Conservation (phyloP, 2,888 invertebrate genomes). For the Patella depressa region DNA sequence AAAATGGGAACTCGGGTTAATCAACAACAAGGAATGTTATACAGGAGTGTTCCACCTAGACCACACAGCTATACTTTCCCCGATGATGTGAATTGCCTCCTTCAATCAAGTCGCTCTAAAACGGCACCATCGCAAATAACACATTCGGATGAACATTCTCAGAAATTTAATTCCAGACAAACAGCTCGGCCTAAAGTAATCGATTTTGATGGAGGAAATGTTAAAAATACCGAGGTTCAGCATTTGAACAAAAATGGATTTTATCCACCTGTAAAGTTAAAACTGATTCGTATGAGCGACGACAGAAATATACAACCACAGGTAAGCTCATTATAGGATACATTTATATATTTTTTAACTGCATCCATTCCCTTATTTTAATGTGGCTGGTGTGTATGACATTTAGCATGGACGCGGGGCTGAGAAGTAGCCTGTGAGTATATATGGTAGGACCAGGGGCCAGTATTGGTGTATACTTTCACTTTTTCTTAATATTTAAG, state of each 20-base stretch:
- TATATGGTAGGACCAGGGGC: too few species aligned
- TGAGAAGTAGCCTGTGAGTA: too few species aligned
- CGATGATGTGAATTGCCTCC: slow-evolving; percentile 37
- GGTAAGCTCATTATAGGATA: not conserved
- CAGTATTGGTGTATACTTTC: too few species aligned
- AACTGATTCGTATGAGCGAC: slow-evolving; percentile 18
- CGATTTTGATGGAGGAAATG: slow-evolving; percentile 47
- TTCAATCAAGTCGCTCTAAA: slow-evolving; percentile 27
- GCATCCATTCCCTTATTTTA: not conserved
- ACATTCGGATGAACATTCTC: slow-evolving; percentile 52
- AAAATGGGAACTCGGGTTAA: slow-evolving; percentile 16
- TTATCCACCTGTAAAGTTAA: slow-evolving; percentile 53
- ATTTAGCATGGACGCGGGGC: not conserved
- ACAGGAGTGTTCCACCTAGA: slow-evolving; percentile 52
- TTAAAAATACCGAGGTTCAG: slow-evolving; percentile 14
- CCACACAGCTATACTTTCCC: slow-evolving; percentile 48
- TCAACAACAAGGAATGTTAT: slow-evolving; percentile 34
- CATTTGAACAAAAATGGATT: slow-evolving; percentile 41
- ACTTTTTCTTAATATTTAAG: too few species aligned
- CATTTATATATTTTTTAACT: not conserved
- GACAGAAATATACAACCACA: not conserved
- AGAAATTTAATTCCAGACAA: slow-evolving; percentile 51
- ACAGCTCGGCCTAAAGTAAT: slow-evolving; percentile 56
- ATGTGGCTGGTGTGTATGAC: not conserved
- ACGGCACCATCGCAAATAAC: slow-evolving; percentile 46